Percentiles rank a stretch among this genome's conserved stretches.
Conservation (phyloP, 1,140 invertebrate species). For the Brachystomella parvula region DNA sequence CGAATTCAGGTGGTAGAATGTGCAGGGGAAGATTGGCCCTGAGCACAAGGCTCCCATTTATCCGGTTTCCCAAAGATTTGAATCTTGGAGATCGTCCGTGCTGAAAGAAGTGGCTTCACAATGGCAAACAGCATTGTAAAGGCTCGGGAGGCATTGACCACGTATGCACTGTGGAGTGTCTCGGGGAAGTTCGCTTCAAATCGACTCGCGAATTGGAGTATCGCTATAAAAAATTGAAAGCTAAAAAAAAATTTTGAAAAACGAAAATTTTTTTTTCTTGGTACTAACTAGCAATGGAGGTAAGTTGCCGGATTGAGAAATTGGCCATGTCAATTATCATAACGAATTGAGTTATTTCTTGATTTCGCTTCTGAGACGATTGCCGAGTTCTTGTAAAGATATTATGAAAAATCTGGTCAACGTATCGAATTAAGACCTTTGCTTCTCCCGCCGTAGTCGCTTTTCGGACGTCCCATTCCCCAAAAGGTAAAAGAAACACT, state of each 20-base stretch:
- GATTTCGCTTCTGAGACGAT: background rate
- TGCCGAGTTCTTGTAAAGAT: background rate
- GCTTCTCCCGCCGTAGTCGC: no score
- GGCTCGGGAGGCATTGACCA: background rate
- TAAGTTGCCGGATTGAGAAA: background rate
- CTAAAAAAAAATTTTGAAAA: background rate
- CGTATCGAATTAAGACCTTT: background rate
- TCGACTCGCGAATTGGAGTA: background rate
- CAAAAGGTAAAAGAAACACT: background rate
- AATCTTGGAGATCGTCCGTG: background rate
- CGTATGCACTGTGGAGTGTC: background rate
- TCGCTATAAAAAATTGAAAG: background rate
- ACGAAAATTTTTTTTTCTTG: background rate
- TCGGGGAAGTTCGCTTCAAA: conserved; percentile 2
- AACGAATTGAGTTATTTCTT: conserved; percentile 3
- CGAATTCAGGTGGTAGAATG: background rate
- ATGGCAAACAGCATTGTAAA: background rate
- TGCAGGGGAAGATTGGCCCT: background rate
- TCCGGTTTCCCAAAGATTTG: background rate
- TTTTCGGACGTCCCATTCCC: background rate
- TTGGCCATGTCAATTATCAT: background rate
- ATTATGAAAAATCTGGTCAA: background rate
- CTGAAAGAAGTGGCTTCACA: background rate
- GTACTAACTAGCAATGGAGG: background rate
- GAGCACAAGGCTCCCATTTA: conserved; percentile 3